These are phyloP conservation scores for Calcarius lapponicus DNA, from an alignment of 2,797 vertebrate genomes.

Conservation along the genomic window DNA sequence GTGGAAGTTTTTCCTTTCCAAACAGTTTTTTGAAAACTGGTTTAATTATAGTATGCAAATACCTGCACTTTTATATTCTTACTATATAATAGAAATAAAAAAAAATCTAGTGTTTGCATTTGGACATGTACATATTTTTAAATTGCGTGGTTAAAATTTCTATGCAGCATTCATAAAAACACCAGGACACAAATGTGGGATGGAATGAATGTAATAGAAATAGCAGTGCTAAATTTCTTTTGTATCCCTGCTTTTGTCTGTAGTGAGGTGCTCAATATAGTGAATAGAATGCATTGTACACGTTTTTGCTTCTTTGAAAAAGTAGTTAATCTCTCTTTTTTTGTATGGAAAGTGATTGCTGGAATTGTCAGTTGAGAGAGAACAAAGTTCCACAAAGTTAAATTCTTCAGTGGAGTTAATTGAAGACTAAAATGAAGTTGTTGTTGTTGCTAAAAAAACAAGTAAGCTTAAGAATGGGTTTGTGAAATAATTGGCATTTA, in stretches of 20 bases:
- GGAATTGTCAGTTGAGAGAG: background rate
- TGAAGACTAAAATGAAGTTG: background rate
- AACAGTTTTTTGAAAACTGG: background rate
- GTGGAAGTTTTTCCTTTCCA: background rate
- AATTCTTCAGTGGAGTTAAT: background rate
- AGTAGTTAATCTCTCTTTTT: background rate
- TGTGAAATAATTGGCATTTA: background rate
- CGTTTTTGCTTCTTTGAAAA: background rate
- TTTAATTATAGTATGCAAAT: background rate
- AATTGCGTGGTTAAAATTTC: background rate
- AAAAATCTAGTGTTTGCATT: background rate
- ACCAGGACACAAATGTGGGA: background rate
- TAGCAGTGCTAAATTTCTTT: background rate
- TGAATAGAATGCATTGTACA: background rate
- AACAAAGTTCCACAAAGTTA: background rate
- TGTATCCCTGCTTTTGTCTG: background rate
- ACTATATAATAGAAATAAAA: background rate
- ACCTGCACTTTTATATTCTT: background rate
- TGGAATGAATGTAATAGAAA: background rate
- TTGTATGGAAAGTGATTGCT: fast-evolving
- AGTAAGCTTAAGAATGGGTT: background rate
- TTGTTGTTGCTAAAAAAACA: background rate
- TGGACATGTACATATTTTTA: background rate
- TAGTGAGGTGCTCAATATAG: background rate
- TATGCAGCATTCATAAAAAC: background rate